Evolutionary conservation across 2,113 vertebrate species (phyloP).

Genomic region (Semnornis frantzii): DNA sequence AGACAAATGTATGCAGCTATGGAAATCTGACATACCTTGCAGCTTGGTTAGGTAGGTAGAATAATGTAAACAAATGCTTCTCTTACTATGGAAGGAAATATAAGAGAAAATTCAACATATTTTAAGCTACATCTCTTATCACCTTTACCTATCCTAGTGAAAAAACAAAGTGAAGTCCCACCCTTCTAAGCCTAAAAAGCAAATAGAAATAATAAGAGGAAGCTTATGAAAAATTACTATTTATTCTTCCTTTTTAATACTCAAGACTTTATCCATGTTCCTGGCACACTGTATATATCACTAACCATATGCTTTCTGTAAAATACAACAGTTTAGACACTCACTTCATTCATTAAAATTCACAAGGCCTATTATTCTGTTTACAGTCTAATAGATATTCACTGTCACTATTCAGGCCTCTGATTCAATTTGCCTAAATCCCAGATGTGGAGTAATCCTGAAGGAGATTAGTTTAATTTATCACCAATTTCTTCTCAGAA

Average conservation of each 20-base stretch:
- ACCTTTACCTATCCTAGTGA: background rate
- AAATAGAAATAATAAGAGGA: background rate
- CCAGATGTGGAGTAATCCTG: slow-evolving; percentile 79
- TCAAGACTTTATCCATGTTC: slow-evolving; percentile 30
- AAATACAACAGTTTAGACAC: slow-evolving; percentile 56
- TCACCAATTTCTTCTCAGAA: slow-evolving; percentile 78
- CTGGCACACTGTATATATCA: slow-evolving; percentile 33
- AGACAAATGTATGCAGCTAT: background rate
- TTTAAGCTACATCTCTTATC: background rate
- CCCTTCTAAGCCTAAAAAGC: background rate
- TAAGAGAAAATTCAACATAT: background rate
- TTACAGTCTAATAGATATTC: slow-evolving; percentile 85
- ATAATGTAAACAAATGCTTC: background rate
- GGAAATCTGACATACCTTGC: background rate
- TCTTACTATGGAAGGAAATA: background rate
- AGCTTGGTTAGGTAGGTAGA: background rate
- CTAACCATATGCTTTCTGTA: slow-evolving; percentile 45
- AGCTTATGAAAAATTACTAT: background rate
- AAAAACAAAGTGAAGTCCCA: background rate
- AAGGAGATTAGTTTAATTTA: slow-evolving; percentile 86
- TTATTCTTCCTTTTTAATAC: slow-evolving; percentile 4
- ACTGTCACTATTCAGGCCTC: slow-evolving; percentile 80
- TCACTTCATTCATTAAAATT: slow-evolving; percentile 81
- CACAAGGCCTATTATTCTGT: slow-evolving; percentile 78
- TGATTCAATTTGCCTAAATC: slow-evolving; percentile 86